Base-by-base conservation (phyloP, 2,797 vertebrate genomes). In the Acrossocheilus wenchowensis region DNA sequence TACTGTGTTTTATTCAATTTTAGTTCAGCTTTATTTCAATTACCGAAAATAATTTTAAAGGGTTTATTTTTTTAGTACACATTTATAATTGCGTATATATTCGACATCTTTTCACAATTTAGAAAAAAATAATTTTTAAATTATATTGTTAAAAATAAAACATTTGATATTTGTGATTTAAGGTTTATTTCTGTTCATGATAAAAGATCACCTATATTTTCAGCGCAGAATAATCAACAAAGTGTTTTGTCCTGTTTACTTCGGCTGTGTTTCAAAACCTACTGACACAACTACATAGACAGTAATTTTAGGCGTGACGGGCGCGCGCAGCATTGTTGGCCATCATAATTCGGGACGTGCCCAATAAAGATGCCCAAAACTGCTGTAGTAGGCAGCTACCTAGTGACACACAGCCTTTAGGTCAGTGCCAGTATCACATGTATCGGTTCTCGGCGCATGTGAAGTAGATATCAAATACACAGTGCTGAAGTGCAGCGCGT, bases 351-450 rank as follows among this genome's bases (percentile, higher is more conserved):
- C 4, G 23, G 9, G 17, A 83, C 6, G 2, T 23, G 15, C 48
- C 14, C 15, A 34, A 14, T 26, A 39, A 15, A 66, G 82, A 66
- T 52, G 43, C 0, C 12, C 62, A 52, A 52, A 57, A 34, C 23
- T 5, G 30, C 41, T 60, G 36, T 60, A 79, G n/a, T 45, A 54
- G 39, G 9, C 26, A 64, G 9, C 3, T 6, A 30, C 12, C 3
- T 39, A 62, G 2, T 81, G 30, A 41, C 2, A 81, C 75, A 45
- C 78, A 80, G 54, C 66, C 78, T 48, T 79, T 26, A 78, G 34
- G 45, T 79, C 77, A 62, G 84, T 21, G 52, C 30, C 41, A 64
- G 78, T 48, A 81, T 81, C 54, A 73, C 84, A 86, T 86, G 77
- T 21, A 50, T 41, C 41, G 6, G 68, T 64, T 74, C 64, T 45